Evolutionary conservation across 1,140 invertebrate species (phyloP).

Genomic region (Radopholus similis): DNA sequence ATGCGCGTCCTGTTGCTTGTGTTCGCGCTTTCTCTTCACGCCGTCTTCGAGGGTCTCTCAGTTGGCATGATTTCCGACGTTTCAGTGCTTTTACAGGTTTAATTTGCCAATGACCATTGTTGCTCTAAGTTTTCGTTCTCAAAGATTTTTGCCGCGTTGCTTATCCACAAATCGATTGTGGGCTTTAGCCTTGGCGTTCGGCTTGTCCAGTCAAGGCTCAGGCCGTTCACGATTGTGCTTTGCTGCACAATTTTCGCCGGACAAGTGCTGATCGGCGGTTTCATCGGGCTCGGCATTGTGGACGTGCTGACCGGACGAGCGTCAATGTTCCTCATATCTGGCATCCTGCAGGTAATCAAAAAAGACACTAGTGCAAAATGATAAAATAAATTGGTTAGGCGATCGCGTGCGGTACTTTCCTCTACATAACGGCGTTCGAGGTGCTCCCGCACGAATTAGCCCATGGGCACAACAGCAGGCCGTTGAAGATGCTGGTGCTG

Average conservation of each 20-base stretch:
- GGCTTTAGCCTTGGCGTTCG: constrained; percentile 68
- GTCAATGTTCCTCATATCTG: constrained; percentile 37
- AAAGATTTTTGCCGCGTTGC: constrained; percentile 65
- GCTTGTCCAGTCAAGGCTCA: constrained; percentile 68
- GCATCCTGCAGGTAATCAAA: constrained; percentile 42
- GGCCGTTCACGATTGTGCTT: constrained; percentile 65
- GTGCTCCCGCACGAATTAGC: constrained; percentile 69
- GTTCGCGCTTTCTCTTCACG: constrained; percentile 52
- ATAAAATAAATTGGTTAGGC: background rate
- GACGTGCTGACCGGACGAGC: constrained; percentile 28
- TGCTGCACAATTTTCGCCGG: constrained; percentile 68
- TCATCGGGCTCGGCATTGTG: constrained; percentile 49
- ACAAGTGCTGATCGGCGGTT: constrained; percentile 68
- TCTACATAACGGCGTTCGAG: constrained; percentile 88
- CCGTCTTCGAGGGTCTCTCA: constrained; percentile 56
- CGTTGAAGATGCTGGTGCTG: constrained; percentile 64
- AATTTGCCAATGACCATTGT: background rate
- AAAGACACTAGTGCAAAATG: too few species aligned
- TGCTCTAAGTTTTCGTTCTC: constrained; percentile 15
- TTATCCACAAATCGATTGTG: constrained; percentile 68
- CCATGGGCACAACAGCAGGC: constrained; percentile 46
- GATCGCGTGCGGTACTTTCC: constrained; percentile 70
- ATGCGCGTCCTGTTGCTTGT: constrained; percentile 49
- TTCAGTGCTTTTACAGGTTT: constrained; percentile 46
- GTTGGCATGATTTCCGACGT: constrained; percentile 54